phyloP scores from a whole-genome alignment of 2,888 invertebrate species.

The Hemaris fuciformis region DNA sequence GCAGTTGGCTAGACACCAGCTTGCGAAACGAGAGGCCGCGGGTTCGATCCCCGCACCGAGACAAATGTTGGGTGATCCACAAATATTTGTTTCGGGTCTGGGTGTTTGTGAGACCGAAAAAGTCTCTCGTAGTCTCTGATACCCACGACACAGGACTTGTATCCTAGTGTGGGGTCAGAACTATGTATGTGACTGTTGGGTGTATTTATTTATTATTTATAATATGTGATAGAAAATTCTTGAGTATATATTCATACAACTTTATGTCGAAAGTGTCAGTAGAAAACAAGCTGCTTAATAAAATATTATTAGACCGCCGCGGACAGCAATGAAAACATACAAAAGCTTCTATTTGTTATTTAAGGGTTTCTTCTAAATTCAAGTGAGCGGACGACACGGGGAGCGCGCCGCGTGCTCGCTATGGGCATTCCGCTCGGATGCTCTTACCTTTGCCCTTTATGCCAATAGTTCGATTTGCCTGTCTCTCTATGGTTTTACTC shows the following conservation, averaged over 20 bases:
- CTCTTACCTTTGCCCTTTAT: conserved; percentile 53
- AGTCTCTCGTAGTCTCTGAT: no score
- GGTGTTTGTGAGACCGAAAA: no score
- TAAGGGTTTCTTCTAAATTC: conserved; percentile 32
- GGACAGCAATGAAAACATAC: neutral
- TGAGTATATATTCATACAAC: neutral
- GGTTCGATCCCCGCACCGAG: no score
- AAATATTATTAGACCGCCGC: conserved; percentile 14
- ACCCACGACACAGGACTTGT: no score
- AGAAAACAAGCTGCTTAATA: conserved; percentile 25
- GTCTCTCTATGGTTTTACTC: conserved; percentile 62
- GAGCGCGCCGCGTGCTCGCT: conserved; percentile 43
- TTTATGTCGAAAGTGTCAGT: conserved; percentile 22
- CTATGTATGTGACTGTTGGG: no score
- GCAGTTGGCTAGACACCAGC: no score
- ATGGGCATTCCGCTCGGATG: conserved; percentile 38
- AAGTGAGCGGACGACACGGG: conserved; percentile 36
- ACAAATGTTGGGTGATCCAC: no score
- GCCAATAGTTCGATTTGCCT: conserved; percentile 66
- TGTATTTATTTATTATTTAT: no score
- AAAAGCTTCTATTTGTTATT: conserved; percentile 16
- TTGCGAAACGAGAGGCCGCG: no score
- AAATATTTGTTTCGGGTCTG: no score
- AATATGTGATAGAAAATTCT: neutral
- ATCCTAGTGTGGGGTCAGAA: no score